These are phyloP conservation scores for Lycia hirtaria DNA, from an alignment of 2,888 invertebrate species.

Conservation along the genomic window DNA sequence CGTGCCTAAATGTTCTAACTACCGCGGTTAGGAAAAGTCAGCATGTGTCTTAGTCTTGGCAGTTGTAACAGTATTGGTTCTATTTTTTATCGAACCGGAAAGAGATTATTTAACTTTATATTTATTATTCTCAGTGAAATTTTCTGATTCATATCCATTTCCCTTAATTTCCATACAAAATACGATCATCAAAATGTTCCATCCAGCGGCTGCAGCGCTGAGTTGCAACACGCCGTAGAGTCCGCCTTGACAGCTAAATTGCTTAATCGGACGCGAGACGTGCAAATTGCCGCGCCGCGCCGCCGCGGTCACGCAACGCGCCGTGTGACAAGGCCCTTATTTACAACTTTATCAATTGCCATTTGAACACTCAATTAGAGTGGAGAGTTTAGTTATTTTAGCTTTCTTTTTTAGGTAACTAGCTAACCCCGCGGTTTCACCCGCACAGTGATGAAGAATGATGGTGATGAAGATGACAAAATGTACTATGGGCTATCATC, in stretches of 20 bases:
- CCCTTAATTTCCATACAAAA: slow-evolving; percentile 1
- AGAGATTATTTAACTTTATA: no score
- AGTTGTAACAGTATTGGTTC: no score
- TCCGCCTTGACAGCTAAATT: slow-evolving; percentile 76
- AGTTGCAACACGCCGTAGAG: slow-evolving; percentile 48
- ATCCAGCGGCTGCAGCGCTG: slow-evolving; percentile 44
- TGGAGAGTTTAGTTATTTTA: slow-evolving; percentile 13
- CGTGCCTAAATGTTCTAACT: no score
- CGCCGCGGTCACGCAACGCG: slow-evolving; percentile 50
- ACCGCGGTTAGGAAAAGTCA: no score
- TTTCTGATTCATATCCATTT: neutral
- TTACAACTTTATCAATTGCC: slow-evolving; percentile 27
- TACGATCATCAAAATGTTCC: slow-evolving; percentile 8
- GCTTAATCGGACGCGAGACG: slow-evolving; percentile 70
- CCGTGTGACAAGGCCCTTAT: slow-evolving; percentile 37
- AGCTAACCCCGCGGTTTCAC: no score
- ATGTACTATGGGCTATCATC: no score
- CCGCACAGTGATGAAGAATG: no score
- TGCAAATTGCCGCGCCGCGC: slow-evolving; percentile 71
- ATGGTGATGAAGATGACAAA: no score
- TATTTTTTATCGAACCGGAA: no score
- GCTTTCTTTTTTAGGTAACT: neutral
- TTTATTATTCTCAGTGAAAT: no score
- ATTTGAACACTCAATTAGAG: slow-evolving; percentile 22
- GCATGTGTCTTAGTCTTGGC: no score